Conservation (phyloP, 2,888 invertebrate genomes). For the Hedychridium roseum region DNA sequence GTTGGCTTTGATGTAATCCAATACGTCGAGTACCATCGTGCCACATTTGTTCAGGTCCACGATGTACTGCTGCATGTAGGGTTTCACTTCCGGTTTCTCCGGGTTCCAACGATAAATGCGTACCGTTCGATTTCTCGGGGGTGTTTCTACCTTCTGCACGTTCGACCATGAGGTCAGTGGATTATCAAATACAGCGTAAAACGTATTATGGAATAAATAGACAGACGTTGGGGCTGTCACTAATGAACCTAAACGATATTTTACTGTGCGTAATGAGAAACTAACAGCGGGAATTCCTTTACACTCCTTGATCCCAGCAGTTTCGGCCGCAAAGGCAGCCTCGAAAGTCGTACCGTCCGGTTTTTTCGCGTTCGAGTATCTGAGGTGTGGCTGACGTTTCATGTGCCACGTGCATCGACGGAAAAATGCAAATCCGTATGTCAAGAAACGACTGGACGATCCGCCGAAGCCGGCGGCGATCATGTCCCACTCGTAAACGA, state of each 20-base stretch:
- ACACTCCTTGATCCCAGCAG: conserved; percentile 13
- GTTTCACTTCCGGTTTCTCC: conserved; percentile 64
- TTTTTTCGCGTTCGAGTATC: too few species aligned
- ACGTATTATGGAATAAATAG: too few species aligned
- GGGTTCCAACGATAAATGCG: conserved; percentile 68
- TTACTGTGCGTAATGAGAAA: neutral
- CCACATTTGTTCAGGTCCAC: conserved; percentile 70
- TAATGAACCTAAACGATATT: too few species aligned
- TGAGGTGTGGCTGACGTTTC: conserved; percentile 1
- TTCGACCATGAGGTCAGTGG: too few species aligned
- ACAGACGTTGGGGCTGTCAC: too few species aligned
- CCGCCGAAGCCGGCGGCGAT: conserved; percentile 8
- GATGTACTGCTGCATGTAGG: conserved; percentile 69
- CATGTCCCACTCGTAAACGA: conserved; percentile 22
- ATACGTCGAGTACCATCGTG: conserved; percentile 70
- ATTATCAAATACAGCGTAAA: too few species aligned
- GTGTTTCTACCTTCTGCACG: neutral
- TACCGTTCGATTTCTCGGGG: conserved; percentile 37
- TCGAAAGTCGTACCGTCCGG: neutral
- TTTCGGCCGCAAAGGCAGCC: conserved; percentile 4
- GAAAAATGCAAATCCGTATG: conserved; percentile 8
- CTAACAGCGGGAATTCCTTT: conserved; percentile 27
- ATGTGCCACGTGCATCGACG: conserved; percentile 8
- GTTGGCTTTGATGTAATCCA: conserved; percentile 70
- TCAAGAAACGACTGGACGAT: conserved; percentile 9